Conservation (phyloP, 2,797 vertebrate genomes). For the Cynopterus sphinx region DNA sequence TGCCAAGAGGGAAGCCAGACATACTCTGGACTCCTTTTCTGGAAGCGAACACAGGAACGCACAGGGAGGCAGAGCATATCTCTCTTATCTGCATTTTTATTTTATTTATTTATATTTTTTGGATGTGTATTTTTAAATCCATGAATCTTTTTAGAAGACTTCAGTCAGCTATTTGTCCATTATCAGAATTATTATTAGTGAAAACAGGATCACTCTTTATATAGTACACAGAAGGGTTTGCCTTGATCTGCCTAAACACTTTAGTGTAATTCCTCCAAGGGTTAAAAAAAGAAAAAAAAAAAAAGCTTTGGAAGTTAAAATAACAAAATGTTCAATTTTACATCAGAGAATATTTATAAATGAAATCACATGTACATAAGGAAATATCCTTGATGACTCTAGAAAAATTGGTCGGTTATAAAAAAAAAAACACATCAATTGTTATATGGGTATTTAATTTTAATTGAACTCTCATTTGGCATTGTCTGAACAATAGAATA, state of each 20-base stretch:
- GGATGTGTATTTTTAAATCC: background rate
- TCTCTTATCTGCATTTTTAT: rapidly evolving
- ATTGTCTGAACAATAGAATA: background rate
- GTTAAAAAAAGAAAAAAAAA: background rate
- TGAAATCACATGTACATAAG: background rate
- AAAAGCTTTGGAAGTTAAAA: background rate
- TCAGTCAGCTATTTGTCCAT: background rate
- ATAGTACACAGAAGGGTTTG: background rate
- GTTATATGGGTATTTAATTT: background rate
- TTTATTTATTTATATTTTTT: no score
- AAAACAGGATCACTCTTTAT: background rate
- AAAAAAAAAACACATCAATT: background rate
- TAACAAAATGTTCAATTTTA: background rate
- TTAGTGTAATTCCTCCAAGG: background rate
- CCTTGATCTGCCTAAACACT: background rate
- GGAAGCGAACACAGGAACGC: background rate
- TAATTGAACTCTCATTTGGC: background rate
- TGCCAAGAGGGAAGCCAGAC: background rate
- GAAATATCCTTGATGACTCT: background rate
- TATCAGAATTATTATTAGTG: background rate
- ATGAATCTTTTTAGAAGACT: background rate
- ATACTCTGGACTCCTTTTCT: background rate
- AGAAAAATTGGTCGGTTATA: background rate
- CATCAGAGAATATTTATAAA: background rate
- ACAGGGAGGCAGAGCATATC: background rate